phyloP scores from a whole-genome alignment of 2,113 vertebrate genomes.

The Rhea pennata region DNA sequence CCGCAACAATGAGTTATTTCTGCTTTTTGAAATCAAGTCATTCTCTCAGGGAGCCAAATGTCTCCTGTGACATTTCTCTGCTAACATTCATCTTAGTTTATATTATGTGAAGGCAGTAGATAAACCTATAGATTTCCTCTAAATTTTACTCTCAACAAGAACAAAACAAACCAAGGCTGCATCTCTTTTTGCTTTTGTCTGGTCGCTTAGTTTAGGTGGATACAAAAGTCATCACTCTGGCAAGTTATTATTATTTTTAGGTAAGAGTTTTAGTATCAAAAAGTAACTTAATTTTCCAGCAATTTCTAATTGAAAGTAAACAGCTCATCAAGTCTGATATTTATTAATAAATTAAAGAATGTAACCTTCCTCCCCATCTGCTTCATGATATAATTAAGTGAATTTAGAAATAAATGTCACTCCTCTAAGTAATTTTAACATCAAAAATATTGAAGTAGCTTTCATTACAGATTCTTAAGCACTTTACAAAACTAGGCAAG shows the following conservation, averaged over 20 bases:
- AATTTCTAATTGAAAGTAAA: conserved; percentile 5
- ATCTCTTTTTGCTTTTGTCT: neutral
- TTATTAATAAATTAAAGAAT: neutral
- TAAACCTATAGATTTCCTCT: neutral
- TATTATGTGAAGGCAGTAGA: neutral
- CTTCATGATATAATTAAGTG: neutral
- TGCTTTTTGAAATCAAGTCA: neutral
- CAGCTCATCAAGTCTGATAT: neutral
- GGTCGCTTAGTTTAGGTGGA: neutral
- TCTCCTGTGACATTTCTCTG: neutral
- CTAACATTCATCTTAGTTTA: neutral
- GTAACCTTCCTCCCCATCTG: neutral
- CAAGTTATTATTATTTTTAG: neutral
- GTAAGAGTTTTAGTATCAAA: neutral
- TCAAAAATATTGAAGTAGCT: neutral
- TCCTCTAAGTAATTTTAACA: neutral
- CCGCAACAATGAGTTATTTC: neutral
- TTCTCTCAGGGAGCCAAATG: neutral
- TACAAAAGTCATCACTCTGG: neutral
- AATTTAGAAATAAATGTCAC: conserved; percentile 4
- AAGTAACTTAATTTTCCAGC: neutral
- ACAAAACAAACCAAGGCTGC: neutral
- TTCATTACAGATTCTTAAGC: neutral
- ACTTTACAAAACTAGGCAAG: neutral
- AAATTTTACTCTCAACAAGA: neutral